Base-by-base conservation (phyloP, 2,888 invertebrate genomes). In the Acleris holmiana region DNA sequence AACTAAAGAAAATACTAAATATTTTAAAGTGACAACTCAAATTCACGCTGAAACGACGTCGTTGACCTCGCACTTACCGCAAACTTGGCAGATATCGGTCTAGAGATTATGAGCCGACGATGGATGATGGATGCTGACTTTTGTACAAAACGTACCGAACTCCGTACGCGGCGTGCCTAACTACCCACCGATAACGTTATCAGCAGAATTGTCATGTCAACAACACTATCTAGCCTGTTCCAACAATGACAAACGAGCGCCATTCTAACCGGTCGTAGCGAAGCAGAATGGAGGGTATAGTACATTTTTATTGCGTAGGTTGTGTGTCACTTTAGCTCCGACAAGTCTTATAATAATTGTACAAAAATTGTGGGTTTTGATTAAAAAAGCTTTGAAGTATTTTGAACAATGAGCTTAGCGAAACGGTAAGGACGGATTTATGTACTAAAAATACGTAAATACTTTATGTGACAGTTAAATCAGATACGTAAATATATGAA, bases 161-260 rank as follows among this genome's bases (percentile, higher is more conserved):
- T 60, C 46, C 15, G 41, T 19, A 13, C 41, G 40, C 40, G 29
- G 54, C 47, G 48, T 44, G 44, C 44, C n/a, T 44, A 17, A 17
- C n/a, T 50, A 17, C 18, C 25, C 29, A 66, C 80, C 83, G 90
- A 90, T 91, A 90, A 82, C 80, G 76, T 85, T 90, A 90, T 90
- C 91, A 79, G 75, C 73, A 74, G 77, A 83, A 88, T 88, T 86
- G 86, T 82, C 83, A 77, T 86, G 88, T 85, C 86, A 88, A 89
- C 85, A 88, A 72, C 75, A 78, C 79, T 89, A 88, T 89, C 88
- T 86, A 79, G 78, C 79, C 80, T 81, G 83, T 84, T 83, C 80
- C 80, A 77, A 76, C 76, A 76, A 76, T 78, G 53, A 78, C 81
- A 76, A 73, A 78, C 73, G 62, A 64, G 66, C 62, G 56, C 69